These are phyloP conservation scores for Microtus richardsoni DNA, from an alignment of 2,113 vertebrate species.

Conservation along the genomic window DNA sequence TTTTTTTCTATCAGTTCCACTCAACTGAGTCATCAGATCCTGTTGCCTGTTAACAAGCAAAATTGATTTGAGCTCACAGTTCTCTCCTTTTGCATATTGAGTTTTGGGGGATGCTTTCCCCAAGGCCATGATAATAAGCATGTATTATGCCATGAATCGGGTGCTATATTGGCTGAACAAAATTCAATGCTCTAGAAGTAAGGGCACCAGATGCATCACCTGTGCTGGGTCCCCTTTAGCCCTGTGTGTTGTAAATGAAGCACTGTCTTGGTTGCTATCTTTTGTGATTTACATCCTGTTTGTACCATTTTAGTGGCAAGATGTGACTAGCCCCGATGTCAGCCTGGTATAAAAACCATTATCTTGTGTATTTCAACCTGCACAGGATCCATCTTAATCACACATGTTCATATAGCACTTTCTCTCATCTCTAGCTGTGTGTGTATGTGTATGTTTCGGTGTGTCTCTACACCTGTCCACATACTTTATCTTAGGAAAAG, in stretches of 20 bases:
- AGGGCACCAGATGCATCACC: constrained; percentile 6
- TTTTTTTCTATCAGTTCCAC: not conserved
- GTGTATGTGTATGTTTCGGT: not conserved
- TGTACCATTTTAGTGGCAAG: not conserved
- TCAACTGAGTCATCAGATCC: not conserved
- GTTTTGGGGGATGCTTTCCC: not conserved
- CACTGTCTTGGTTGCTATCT: not conserved
- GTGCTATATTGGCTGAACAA: not conserved
- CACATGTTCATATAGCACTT: not conserved
- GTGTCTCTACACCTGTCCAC: not conserved
- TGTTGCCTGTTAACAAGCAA: not conserved
- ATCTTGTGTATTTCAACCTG: not conserved
- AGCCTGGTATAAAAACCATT: not conserved
- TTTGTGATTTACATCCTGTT: constrained; percentile 34
- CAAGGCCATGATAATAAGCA: constrained; percentile 27
- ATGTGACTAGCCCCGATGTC: constrained; percentile 2
- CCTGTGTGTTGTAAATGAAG: constrained; percentile 4
- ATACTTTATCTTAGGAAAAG: constrained; percentile 67
- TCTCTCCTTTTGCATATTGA: not conserved
- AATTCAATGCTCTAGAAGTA: not conserved
- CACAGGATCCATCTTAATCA: not conserved
- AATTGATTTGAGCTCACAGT: not conserved
- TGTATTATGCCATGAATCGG: constrained; percentile 12
- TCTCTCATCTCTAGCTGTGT: not conserved
- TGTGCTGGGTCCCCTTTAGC: constrained; percentile 18